phyloP scores from a whole-genome alignment of 2,113 vertebrate species.

The Marmota monax region DNA sequence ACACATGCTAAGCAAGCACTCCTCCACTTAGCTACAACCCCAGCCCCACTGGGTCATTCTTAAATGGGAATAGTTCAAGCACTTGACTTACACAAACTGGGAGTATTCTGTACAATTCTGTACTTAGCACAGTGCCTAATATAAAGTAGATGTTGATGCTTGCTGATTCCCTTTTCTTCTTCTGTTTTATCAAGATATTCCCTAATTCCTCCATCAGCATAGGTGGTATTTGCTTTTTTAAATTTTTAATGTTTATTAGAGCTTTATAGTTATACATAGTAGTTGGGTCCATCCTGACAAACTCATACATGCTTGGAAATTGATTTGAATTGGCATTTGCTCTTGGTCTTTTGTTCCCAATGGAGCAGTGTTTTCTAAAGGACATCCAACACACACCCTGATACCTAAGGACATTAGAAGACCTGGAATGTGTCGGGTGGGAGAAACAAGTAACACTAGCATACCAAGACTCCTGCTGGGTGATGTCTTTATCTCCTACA shows the following conservation, averaged over 20 bases:
- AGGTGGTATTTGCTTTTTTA: background rate
- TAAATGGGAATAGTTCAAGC: background rate
- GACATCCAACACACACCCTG: background rate
- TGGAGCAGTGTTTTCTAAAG: background rate
- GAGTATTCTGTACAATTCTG: background rate
- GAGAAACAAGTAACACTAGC: background rate
- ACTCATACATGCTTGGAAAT: too few relatives aligned
- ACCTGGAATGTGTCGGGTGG: background rate
- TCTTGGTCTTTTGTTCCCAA: background rate
- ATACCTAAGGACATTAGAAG: background rate
- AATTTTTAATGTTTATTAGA: too few relatives aligned
- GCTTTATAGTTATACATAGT: too few relatives aligned
- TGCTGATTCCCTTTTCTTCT: background rate
- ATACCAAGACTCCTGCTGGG: background rate
- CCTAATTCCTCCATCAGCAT: background rate
- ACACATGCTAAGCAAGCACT: too few relatives aligned
- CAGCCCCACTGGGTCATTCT: background rate
- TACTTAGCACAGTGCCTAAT: background rate
- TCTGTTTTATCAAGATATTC: background rate
- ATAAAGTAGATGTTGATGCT: background rate
- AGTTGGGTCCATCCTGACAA: too few relatives aligned
- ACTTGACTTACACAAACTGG: background rate
- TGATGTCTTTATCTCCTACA: background rate
- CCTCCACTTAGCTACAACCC: too few relatives aligned
- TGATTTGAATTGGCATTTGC: too few relatives aligned